Conservation (phyloP, 2,888 invertebrate species). For the Nudaria mundana region DNA sequence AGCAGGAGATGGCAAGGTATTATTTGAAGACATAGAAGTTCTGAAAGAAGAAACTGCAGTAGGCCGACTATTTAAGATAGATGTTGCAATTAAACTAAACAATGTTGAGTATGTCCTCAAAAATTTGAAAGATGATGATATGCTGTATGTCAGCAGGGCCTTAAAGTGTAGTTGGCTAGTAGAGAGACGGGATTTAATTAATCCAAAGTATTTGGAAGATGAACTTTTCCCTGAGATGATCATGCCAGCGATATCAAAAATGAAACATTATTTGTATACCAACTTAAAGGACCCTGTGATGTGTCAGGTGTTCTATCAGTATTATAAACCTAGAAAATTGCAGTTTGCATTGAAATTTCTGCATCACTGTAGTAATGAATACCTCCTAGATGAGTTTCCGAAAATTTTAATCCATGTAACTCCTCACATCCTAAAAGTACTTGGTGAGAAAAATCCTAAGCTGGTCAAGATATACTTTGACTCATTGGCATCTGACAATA, state of each 20-base stretch:
- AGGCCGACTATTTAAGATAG: constrained; percentile 58
- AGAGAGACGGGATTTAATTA: constrained; percentile 43
- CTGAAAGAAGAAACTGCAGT: constrained; percentile 41
- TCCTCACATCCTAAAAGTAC: constrained; percentile 42
- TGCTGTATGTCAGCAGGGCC: constrained; percentile 59
- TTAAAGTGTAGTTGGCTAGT: constrained; percentile 55
- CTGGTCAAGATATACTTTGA: constrained; percentile 48
- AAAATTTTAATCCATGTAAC: constrained; percentile 42
- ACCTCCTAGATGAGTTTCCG: constrained; percentile 37
- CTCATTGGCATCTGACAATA: constrained; percentile 30
- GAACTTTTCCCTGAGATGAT: constrained; percentile 54
- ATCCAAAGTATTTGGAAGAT: constrained; percentile 51
- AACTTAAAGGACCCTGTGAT: constrained; percentile 32
- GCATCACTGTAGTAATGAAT: constrained; percentile 41
- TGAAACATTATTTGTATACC: constrained; percentile 51
- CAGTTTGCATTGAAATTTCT: constrained; percentile 48
- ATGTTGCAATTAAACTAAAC: constrained; percentile 48
- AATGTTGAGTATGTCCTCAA: constrained; percentile 48
- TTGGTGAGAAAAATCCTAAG: constrained; percentile 47
- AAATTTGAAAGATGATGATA: constrained; percentile 52
- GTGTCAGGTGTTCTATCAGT: constrained; percentile 50
- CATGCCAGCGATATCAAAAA: constrained; percentile 41
- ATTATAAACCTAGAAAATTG: constrained; percentile 40
- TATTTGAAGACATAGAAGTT: constrained; percentile 21
- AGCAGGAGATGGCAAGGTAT: constrained; percentile 1